A percentile compares a stretch with the other conserved stretches of the same genome.
These are phyloP conservation scores for Sinocyclocheilus anshuiensis DNA, from an alignment of 2,113 vertebrate species.

Conservation along the genomic window DNA sequence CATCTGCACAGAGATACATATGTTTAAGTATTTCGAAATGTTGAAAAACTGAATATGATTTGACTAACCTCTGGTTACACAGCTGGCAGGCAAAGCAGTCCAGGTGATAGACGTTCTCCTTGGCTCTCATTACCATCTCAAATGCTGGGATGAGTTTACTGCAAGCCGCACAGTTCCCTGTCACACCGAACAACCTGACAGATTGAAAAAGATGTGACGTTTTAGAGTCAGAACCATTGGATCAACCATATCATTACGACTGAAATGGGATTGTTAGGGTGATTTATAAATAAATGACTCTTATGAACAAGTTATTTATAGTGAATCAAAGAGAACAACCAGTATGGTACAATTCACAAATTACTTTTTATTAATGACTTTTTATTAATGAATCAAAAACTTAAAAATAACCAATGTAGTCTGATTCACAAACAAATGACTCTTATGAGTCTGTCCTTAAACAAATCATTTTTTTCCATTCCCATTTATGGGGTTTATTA, in stretches of 20 bases:
- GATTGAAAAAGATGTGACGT: constrained; percentile 28
- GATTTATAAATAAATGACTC: background rate
- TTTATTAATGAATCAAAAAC: background rate
- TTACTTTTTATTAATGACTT: background rate
- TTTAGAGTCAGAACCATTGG: background rate
- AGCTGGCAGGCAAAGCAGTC: constrained; percentile 99
- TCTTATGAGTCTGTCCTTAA: background rate
- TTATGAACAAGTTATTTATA: background rate
- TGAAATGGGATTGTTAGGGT: background rate
- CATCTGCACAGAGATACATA: background rate
- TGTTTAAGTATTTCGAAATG: background rate
- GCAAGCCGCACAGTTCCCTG: constrained; percentile 97
- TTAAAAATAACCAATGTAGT: background rate
- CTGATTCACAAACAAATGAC: background rate
- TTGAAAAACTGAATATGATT: background rate
- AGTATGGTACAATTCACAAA: background rate
- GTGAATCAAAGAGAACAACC: background rate
- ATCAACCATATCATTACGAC: background rate
- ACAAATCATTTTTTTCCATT: background rate
- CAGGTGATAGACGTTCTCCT: constrained; percentile 98
- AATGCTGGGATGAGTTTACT: constrained; percentile 99
- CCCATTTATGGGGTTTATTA: background rate
- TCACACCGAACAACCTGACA: constrained; percentile 94
- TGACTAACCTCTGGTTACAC: constrained; percentile 95
- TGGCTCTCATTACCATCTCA: constrained; percentile 99